phyloP scores from a whole-genome alignment of 2,113 vertebrate species.

The Haemorhous mexicanus region DNA sequence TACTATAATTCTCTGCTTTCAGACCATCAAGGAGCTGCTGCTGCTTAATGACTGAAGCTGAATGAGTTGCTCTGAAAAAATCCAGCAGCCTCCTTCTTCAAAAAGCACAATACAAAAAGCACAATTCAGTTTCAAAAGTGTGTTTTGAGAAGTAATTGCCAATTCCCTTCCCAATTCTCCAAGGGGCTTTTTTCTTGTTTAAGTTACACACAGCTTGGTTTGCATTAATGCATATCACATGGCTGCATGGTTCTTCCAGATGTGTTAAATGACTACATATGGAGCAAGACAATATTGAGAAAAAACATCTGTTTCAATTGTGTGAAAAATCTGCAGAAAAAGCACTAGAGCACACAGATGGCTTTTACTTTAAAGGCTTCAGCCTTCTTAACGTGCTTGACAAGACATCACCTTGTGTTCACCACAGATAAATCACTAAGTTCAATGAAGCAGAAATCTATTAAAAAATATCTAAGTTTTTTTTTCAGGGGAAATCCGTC shows the following conservation, averaged over 20 bases:
- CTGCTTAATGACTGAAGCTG: not conserved
- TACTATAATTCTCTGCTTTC: not conserved
- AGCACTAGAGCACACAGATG: not conserved
- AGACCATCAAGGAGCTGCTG: not conserved
- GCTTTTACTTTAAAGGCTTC: not conserved
- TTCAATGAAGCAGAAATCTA: not conserved
- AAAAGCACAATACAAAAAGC: not conserved
- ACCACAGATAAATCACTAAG: not conserved
- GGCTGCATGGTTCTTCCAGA: conserved; percentile 2
- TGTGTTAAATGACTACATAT: not conserved
- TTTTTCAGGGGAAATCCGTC: not conserved
- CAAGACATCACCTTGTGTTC: not conserved
- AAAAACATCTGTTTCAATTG: conserved; percentile 3
- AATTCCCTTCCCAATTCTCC: not conserved
- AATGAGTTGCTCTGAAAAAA: not conserved
- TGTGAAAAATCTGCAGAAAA: not conserved
- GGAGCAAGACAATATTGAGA: not conserved
- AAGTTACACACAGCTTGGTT: not conserved
- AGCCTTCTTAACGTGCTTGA: not conserved
- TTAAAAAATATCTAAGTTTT: not conserved
- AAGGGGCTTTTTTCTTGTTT: not conserved
- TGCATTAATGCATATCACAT: not conserved
- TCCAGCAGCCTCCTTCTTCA: not conserved
- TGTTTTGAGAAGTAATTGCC: not conserved
- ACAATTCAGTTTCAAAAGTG: not conserved